These are phyloP conservation scores for Megaceryle alcyon DNA, from an alignment of 2,797 vertebrate species.

Conservation along the genomic window DNA sequence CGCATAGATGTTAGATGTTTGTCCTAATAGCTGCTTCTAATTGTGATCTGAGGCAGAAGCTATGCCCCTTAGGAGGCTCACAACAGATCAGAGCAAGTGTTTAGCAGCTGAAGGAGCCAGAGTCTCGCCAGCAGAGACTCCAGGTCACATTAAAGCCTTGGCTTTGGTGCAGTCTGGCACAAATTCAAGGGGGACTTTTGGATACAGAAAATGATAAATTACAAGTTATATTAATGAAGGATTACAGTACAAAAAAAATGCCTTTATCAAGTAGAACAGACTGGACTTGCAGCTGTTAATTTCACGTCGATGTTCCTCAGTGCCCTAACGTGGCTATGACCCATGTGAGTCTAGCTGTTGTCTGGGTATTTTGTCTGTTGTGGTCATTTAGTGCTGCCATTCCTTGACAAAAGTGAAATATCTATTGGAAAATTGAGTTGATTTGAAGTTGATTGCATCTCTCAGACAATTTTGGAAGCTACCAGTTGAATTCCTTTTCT, in stretches of 20 bases:
- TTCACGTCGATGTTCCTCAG: neutral
- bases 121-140: neutral
- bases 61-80: neutral
- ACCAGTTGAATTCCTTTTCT: neutral
- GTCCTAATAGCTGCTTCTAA: neutral
- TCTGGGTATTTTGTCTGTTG: rapidly evolving
- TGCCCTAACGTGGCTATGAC: neutral
- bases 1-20: neutral
- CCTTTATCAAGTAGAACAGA: neutral
- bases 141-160: neutral
- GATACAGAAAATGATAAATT: neutral
- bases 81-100: slow-evolving; percentile 13
- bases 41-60: neutral
- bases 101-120: neutral
- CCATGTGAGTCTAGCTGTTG: neutral
- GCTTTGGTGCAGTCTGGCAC: neutral
- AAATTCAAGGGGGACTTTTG: neutral
- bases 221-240: neutral
- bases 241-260: neutral
- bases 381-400: neutral
- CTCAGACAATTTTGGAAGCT: neutral
- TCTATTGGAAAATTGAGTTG: neutral
- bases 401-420: neutral
- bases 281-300: neutral
- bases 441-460: neutral